A percentile compares a stretch with the other conserved stretches of the same genome.
Conservation (phyloP, 1,140 invertebrate genomes). For the Nymphalis io region DNA sequence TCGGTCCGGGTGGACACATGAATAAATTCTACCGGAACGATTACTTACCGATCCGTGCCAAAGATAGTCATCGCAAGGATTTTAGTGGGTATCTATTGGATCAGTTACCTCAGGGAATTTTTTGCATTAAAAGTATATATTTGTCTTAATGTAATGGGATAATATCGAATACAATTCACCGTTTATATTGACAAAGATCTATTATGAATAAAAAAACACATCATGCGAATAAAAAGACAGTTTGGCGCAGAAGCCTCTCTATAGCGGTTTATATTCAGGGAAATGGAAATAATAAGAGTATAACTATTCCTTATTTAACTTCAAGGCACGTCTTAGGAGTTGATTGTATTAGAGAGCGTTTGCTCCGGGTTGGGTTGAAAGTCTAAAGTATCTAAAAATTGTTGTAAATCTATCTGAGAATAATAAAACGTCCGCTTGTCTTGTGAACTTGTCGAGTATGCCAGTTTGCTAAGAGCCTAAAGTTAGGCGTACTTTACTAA, state of each 20-base stretch:
- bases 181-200: background rate
- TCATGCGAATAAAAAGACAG: slow-evolving; percentile 36
- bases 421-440: slow-evolving; percentile 9
- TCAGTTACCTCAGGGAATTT: too few species aligned
- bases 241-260: slow-evolving; percentile 30
- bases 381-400: slow-evolving; percentile 33
- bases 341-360: slow-evolving; percentile 42
- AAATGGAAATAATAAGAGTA: slow-evolving; percentile 42
- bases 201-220: slow-evolving; percentile 20
- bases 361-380: slow-evolving; percentile 25
- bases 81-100: too few species aligned
- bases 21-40: too few species aligned
- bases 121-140: too few species aligned
- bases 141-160: too few species aligned
- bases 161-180: too few species aligned
- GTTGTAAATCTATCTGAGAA: slow-evolving; percentile 26
- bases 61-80: too few species aligned
- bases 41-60: too few species aligned
- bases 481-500: background rate
- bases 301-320: slow-evolving; percentile 43
- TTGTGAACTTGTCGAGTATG: slow-evolving; percentile 16
- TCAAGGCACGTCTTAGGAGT: slow-evolving; percentile 38
- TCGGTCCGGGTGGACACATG: too few species aligned
- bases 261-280: slow-evolving; percentile 37
- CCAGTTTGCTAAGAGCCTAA: slow-evolving; percentile 1